Evolutionary conservation across 1,140 invertebrate genomes (phyloP).

Genomic region (Hypothenemus hampei): DNA sequence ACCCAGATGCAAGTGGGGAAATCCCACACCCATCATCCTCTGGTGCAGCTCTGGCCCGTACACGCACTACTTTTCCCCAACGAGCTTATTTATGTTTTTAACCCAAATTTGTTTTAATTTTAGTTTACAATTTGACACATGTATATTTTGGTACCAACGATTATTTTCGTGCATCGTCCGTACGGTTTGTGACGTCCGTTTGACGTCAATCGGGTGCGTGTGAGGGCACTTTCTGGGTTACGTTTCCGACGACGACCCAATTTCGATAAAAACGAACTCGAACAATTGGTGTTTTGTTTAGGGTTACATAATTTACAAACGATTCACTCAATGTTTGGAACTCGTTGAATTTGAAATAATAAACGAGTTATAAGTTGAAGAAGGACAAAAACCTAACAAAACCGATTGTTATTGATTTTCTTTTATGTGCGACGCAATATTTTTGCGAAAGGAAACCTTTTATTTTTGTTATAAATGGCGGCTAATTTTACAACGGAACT

Average conservation of each 20-base stretch:
- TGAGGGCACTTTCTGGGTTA: constrained; percentile 1
- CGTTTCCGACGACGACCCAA: not conserved
- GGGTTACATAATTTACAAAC: no score
- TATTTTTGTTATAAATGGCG: no score
- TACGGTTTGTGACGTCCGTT: not conserved
- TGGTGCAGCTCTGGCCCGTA: no score
- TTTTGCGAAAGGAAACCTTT: no score
- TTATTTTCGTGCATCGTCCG: constrained; percentile 11
- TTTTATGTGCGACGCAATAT: no score
- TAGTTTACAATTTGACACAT: constrained; percentile 20
- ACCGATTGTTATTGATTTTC: not conserved
- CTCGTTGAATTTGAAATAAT: not conserved
- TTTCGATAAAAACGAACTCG: not conserved
- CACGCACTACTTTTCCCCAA: not conserved
- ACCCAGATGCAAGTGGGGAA: no score
- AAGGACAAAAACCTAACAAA: not conserved
- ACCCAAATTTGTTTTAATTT: constrained; percentile 18
- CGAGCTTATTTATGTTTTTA: constrained; percentile 2
- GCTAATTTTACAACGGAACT: no score
- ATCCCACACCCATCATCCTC: no score
- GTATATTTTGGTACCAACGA: constrained; percentile 13
- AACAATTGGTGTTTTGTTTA: not conserved
- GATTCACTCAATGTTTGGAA: no score
- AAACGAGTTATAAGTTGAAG: not conserved
- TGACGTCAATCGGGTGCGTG: not conserved